Base-by-base conservation (phyloP, 2,113 vertebrate species). In the Corynorhinus townsendii region DNA sequence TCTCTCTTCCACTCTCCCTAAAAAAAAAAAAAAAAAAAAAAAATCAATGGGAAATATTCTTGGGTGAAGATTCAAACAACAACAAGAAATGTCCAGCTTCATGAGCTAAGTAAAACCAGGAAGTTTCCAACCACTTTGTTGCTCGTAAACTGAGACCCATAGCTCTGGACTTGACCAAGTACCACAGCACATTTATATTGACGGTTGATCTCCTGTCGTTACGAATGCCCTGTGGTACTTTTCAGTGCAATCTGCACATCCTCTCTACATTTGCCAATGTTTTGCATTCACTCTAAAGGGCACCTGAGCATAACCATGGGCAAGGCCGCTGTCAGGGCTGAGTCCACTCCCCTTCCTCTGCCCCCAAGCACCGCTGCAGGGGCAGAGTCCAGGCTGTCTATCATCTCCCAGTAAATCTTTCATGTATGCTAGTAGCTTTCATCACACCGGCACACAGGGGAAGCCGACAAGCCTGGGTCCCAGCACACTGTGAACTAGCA, bases 381-480 rank as follows among this genome's bases (percentile, higher is more conserved):
- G 10, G 76, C 56, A 72, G 62, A 84, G 11, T 33, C 72, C 45
- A 20, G 62, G 15, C 6, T 38, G 7, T 20, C n/a, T 19, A 0
- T 2, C 35, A 28, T 40, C 12, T 45, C 33, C 28, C 83, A 81
- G 64, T 20, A n/a, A 20, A 54, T 22, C 30, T 30, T 33, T 71
- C n/a, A 0, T 1, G 0, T 3, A 14, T 1, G 0, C 4, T n/a
- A 49, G 19, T 24, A 47, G 38, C 8, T 45, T 87, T 40, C 40
- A 38, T 45, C 64, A 72, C n/a, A 0, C 16, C 6, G 33, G 28
- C 49, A 17, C 0, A 0, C 2, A 2, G 1, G 56, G 52, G 30
- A 38, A 26, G 45, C 38, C n/a, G 0, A 0, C 0, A 15, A 47
- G 33, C 40, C 47, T 10, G 14, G n/a, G 17, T 59, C 49, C 49